Percentiles rank a stretch among this genome's conserved stretches.
phyloP scores from a whole-genome alignment of 37 sponge, comb jelly and placozoan genomes.

The Lycopodina hypogea region DNA sequence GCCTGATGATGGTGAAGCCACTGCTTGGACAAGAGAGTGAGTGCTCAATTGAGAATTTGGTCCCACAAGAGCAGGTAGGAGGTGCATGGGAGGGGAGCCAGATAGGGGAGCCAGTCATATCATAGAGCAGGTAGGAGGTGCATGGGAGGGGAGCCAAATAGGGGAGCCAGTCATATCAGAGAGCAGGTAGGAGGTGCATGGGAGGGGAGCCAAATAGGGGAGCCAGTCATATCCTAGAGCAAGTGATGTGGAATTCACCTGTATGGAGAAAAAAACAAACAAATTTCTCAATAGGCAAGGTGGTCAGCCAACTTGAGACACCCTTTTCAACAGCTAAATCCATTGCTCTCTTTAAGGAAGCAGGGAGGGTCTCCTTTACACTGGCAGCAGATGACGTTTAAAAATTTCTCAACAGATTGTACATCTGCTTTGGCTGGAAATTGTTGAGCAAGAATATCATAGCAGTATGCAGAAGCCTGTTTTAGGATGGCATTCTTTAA shows the following conservation, averaged over 20 bases:
- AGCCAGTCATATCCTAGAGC: too few species aligned
- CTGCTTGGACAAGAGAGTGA: slow-evolving; percentile 35
- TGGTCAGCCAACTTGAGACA: background rate
- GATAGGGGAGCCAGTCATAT: too few species aligned
- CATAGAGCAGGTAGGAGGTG: too few species aligned
- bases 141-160: too few species aligned
- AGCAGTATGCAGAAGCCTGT: background rate
- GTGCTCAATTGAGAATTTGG: slow-evolving; percentile 37
- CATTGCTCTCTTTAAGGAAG: background rate
- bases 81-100: too few species aligned
- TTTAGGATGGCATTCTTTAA: background rate
- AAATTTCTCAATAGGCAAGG: background rate
- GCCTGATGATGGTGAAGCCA: slow-evolving; percentile 27
- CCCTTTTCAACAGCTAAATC: background rate
- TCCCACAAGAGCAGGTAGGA: too few species aligned
- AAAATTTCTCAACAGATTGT: background rate
- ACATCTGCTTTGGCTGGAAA: background rate
- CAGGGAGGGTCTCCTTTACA: background rate
- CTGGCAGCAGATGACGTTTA: background rate
- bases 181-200: too few species aligned
- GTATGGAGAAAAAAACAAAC: background rate
- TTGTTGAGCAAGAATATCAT: background rate
- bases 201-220: too few species aligned
- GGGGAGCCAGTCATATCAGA: too few species aligned
- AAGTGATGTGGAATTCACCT: background rate